phyloP scores from a whole-genome alignment of 2,888 invertebrate species.

The Ommatoiulus sabulosus region DNA sequence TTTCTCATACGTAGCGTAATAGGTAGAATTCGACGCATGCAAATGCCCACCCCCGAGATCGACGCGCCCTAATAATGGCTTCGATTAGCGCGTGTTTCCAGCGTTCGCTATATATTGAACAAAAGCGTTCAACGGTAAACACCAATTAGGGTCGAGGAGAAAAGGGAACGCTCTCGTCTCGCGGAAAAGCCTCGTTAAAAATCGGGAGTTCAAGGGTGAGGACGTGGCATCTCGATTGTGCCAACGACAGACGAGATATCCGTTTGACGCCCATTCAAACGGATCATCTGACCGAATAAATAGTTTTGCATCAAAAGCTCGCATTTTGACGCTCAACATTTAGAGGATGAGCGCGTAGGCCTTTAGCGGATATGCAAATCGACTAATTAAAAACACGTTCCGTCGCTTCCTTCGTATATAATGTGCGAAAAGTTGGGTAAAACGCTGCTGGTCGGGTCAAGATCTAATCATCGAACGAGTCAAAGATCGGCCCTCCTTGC shows the following conservation, averaged over 20 bases:
- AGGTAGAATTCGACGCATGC: neutral
- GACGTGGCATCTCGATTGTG: neutral
- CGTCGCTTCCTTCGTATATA: neutral
- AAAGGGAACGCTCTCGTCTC: neutral
- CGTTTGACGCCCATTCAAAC: neutral
- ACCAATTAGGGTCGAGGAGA: neutral
- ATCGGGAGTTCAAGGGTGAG: neutral
- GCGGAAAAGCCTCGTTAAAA: neutral
- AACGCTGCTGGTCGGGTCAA: neutral
- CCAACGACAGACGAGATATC: neutral
- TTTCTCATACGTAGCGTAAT: neutral
- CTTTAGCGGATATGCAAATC: neutral
- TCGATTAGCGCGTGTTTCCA: neutral
- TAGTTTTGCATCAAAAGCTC: neutral
- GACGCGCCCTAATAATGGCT: neutral
- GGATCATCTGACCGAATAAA: constrained; percentile 7
- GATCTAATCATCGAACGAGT: neutral
- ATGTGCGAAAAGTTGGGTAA: no score
- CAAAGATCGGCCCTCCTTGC: no score
- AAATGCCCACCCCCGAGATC: neutral
- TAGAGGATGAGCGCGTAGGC: no score
- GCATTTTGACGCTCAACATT: no score
- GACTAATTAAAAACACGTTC: neutral
- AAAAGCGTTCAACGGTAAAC: constrained; percentile 43
- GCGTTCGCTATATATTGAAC: neutral